Base-by-base conservation (phyloP, 2,113 vertebrate species). In the Neofelis nebulosa region DNA sequence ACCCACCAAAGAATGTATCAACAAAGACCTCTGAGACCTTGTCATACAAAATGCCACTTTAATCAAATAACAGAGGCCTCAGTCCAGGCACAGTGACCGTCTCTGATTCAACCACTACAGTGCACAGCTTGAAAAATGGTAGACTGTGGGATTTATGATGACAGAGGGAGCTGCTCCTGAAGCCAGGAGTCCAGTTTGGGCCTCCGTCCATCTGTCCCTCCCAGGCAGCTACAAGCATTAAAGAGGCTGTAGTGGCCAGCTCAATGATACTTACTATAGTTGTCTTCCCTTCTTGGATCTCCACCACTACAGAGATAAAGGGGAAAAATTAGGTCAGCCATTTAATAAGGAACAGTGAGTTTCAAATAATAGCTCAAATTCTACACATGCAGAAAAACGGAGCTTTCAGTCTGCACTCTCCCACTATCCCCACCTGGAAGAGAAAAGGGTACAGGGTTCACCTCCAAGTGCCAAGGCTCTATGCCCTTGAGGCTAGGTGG, bases 261-360 rank as follows among this genome's bases (percentile, higher is more conserved):
- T 55, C 3, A 3, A 89, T 41, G 81, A 87, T 68, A 99, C 99
- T 99, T 98, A 99, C 99, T 95, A 96, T 97, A 66, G 99, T 99
- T 19, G 98, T 99, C 82, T 98, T 99, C 92, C 99, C 99, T 96
- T 99, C 98, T 27, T 98, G 99, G 97, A 98, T 98, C 94, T 99
- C 99, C 96, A 98, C 97, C 63, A 99, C 99, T 99, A 93, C 12
- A 97, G 89, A 97, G 93, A 98, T 79, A 97, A 97, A 98, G 93
- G 74, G 95, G 68, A 73, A 97, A 94, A 84, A 95, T 71, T 78
- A 95, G 93, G 95, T 97, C 92, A 98, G 88, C 95, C 86, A 91
- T 94, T 98, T 96, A 97, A 96, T 95, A 98, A 97, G 93, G 95
- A 97, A 95, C 97, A 95, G 73, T 41, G 93, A 96, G 86, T 96